phyloP scores from a whole-genome alignment of 2,888 invertebrate genomes.

The Deilephila porcellus region DNA sequence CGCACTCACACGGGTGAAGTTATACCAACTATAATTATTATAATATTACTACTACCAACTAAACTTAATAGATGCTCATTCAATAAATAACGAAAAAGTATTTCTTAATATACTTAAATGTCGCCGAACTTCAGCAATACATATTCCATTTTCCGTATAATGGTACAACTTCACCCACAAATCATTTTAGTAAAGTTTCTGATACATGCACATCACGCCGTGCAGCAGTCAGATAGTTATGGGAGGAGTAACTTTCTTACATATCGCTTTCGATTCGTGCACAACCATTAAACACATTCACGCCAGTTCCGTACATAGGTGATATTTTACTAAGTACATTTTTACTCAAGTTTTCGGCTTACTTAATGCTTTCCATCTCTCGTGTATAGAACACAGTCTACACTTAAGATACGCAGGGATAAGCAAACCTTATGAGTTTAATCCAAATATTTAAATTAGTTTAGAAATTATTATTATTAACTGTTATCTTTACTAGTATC shows the following conservation, averaged over 20 bases:
- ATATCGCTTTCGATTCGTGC: conserved; percentile 27
- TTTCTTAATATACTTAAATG: too few species aligned
- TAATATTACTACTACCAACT: too few species aligned
- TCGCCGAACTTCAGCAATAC: too few species aligned
- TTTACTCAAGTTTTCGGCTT: conserved; percentile 19
- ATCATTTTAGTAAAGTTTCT: conserved; percentile 10
- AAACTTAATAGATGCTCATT: too few species aligned
- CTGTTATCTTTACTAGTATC: too few species aligned
- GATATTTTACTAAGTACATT: background rate
- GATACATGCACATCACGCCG: conserved; percentile 20
- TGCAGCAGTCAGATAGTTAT: conserved; percentile 1
- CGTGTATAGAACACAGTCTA: background rate
- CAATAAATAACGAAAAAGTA: too few species aligned
- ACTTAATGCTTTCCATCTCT: background rate
- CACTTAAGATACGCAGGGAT: background rate
- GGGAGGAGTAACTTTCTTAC: background rate
- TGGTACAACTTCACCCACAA: conserved; percentile 7
- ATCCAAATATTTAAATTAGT: conserved; percentile 2
- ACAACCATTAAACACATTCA: conserved; percentile 38
- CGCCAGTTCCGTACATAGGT: conserved; percentile 22
- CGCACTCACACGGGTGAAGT: background rate
- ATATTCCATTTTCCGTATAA: background rate
- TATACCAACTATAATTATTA: background rate
- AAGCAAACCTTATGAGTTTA: background rate
- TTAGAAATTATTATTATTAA: too few species aligned